Evolutionary conservation across 2,888 invertebrate species (phyloP).

Genomic region (Monochamus alternatus): DNA sequence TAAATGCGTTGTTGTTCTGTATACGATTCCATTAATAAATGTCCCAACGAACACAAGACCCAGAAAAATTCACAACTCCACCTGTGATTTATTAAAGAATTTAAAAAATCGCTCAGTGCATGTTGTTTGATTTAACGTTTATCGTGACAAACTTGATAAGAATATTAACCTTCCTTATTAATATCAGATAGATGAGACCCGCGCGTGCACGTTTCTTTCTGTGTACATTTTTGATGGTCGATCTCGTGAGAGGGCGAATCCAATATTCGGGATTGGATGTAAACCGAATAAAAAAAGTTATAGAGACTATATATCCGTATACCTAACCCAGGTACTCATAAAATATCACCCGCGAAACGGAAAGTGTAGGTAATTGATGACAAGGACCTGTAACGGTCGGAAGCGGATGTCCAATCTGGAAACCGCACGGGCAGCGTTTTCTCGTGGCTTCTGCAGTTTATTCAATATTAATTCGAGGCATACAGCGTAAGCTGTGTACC

Average conservation of each 20-base stretch:
- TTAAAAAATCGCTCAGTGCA: too few relatives aligned
- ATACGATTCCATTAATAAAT: too few relatives aligned
- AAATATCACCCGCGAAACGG: conserved; percentile 40
- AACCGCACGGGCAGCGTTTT: conserved; percentile 6
- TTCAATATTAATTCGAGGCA: conserved; percentile 14
- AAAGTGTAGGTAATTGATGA: conserved; percentile 42
- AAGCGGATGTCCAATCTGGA: conserved; percentile 28
- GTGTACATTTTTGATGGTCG: conserved; percentile 48
- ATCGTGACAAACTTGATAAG: too few relatives aligned
- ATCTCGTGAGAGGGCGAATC: conserved; percentile 51
- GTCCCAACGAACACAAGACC: too few relatives aligned
- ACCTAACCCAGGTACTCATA: conserved; percentile 31
- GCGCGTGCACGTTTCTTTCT: not conserved
- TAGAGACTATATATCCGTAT: conserved; percentile 53
- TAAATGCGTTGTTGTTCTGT: too few relatives aligned
- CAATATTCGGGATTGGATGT: conserved; percentile 59
- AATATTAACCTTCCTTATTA: too few relatives aligned
- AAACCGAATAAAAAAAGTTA: conserved; percentile 56
- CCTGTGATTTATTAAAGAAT: too few relatives aligned
- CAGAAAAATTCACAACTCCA: too few relatives aligned
- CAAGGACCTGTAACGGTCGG: conserved; percentile 32
- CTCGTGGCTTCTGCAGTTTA: conserved; percentile 7
- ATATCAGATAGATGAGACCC: too few relatives aligned
- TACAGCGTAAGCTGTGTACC: not conserved
- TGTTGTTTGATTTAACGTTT: too few relatives aligned